Evolutionary conservation across 2,888 invertebrate species (phyloP).

Genomic region (Tricholauxania praeusta): DNA sequence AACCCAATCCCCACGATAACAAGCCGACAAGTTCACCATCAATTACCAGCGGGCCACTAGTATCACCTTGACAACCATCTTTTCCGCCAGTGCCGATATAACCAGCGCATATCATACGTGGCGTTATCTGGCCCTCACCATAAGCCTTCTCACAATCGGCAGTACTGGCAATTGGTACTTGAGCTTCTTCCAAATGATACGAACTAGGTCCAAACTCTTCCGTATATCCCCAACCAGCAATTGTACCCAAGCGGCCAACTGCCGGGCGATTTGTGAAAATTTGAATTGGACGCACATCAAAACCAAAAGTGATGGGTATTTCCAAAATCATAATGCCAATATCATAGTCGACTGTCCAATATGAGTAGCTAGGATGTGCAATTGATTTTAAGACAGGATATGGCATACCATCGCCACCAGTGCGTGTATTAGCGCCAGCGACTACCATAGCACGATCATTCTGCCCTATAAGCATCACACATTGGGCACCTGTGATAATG

Average conservation of each 20-base stretch:
- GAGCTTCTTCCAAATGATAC: slow-evolving; percentile 67
- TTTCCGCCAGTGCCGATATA: slow-evolving; percentile 55
- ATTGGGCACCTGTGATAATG: slow-evolving; percentile 62
- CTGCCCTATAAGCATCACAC: slow-evolving; percentile 47
- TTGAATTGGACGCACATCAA: slow-evolving; percentile 63
- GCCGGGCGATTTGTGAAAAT: slow-evolving; percentile 53
- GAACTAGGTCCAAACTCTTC: slow-evolving; percentile 54
- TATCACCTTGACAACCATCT: slow-evolving; percentile 68
- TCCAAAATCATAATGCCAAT: slow-evolving; percentile 68
- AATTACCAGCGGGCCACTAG: slow-evolving; percentile 63
- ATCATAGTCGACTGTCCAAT: slow-evolving; percentile 68
- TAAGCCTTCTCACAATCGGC: slow-evolving; percentile 69
- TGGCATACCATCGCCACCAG: slow-evolving; percentile 54
- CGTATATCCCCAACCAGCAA: slow-evolving; percentile 63
- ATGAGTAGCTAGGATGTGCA: slow-evolving; percentile 53
- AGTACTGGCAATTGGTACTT: slow-evolving; percentile 70
- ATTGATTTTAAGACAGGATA: slow-evolving; percentile 55
- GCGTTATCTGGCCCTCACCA: slow-evolving; percentile 64
- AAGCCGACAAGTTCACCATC: slow-evolving; percentile 62
- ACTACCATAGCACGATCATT: slow-evolving; percentile 54
- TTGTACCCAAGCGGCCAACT: slow-evolving; percentile 49
- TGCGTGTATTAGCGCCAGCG: slow-evolving; percentile 56
- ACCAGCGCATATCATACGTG: slow-evolving; percentile 74
- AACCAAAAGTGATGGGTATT: slow-evolving; percentile 67
- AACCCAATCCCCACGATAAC: slow-evolving; percentile 70